Base-by-base conservation (phyloP, 64 coral and sea anemone species). In the Actinia equina region DNA sequence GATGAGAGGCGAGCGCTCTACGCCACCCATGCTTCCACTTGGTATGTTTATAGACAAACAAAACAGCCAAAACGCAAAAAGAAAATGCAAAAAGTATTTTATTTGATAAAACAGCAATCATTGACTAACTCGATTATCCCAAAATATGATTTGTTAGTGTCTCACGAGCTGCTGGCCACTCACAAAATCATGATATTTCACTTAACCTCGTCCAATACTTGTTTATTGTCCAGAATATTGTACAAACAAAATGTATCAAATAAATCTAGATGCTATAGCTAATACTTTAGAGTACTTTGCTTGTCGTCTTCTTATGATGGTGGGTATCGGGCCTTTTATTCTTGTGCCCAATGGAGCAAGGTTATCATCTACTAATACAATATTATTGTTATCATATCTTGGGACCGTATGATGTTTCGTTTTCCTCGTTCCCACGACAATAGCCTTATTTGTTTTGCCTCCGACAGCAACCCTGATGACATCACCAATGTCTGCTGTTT, bases 201-300 rank as follows among this genome's bases (percentile, higher is more conserved):
- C 30, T 37, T 37, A 37, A 37, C 30, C 30, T 37, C 30, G 30
- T 37, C 30, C 30, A 37, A 37, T 37, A 37, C 30, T 37, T 37
- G 30, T 37, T 37, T 37, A 37, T 37, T 37, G 30, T 57, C 15
- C 15, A 57, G 55, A 57, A 57, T 57, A 13, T 12, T 57, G 13
- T 57, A 57, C 55, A 57, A 57, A 57, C 46, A 49, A 20, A 74
- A 74, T 43, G 12, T 43, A 79, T 94, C 59, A 99, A 37, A 95
- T 99, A 87, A 95, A 99, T 71, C 93, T 95, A 49, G 97, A 95
- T 55, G 97, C 93, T 85, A 99, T 94, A 49, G 97, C 97, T 61
- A 99, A 70, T 12, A 99, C 97, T 91, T 99, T 99, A 43, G 97
- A 99, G 60, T 95, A 99, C 69, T 99, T 99, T 70, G 91, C 97